A percentile compares a stretch with the other conserved stretches of the same genome.
These are phyloP conservation scores for Agonopterix heracliana DNA, from an alignment of 2,888 invertebrate genomes.

Conservation along the genomic window DNA sequence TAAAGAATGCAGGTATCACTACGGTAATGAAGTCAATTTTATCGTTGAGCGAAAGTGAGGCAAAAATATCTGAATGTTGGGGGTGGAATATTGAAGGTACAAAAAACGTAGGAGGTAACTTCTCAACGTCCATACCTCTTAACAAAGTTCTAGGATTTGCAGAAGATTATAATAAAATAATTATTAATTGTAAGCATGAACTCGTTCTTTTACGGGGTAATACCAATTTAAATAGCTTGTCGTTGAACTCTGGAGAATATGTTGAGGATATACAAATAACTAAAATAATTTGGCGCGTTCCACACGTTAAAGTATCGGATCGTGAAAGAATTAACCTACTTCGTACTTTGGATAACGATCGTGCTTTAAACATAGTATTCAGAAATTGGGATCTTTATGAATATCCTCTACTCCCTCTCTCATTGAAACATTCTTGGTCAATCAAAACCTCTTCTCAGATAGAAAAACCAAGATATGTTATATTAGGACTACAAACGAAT, in stretches of 20 bases:
- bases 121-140: background rate
- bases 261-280: conserved; percentile 13
- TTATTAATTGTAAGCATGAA: conserved; percentile 44
- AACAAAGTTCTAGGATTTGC: background rate
- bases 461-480: conserved; percentile 41
- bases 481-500: conserved; percentile 34
- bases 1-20: conserved; percentile 31
- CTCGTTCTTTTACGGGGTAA: conserved; percentile 31
- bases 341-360: conserved; percentile 17
- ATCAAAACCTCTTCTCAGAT: conserved; percentile 13
- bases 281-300: conserved; percentile 5
- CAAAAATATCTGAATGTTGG: background rate
- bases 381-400: conserved; percentile 37
- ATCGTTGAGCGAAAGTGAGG: conserved; percentile 14
- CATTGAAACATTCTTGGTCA: conserved; percentile 28
- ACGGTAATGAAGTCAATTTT: conserved; percentile 32
- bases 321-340: conserved; percentile 20
- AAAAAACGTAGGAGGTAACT: background rate
- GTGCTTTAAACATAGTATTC: conserved; percentile 21
- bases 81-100: background rate
- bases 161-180: conserved; percentile 34
- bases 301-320: background rate
- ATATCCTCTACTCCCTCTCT: conserved; percentile 19
- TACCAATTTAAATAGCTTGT: conserved; percentile 22
- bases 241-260: conserved; percentile 5